A percentile compares a stretch with the other conserved stretches of the same genome.
These are phyloP conservation scores for Pseudorhombus dupliciocellatus DNA, from an alignment of 2,113 vertebrate genomes.

Conservation along the genomic window DNA sequence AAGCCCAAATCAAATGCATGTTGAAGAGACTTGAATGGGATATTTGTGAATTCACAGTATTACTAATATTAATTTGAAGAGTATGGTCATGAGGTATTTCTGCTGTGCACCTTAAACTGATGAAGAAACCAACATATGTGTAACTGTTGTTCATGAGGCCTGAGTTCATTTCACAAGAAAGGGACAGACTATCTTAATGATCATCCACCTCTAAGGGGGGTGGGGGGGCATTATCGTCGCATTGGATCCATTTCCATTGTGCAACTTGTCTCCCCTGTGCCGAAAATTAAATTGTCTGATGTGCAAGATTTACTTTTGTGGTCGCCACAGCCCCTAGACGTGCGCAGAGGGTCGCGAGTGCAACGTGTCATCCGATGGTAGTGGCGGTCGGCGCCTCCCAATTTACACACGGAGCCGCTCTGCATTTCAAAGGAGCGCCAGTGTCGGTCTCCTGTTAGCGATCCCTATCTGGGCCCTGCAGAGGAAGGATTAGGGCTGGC, in stretches of 20 bases:
- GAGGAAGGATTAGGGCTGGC: conserved; percentile 84
- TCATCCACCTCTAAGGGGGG: conserved; percentile 74
- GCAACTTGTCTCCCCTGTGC: conserved; percentile 82
- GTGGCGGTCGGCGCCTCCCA: conserved; percentile 78
- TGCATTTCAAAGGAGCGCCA: conserved; percentile 88
- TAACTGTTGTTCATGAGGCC: conserved; percentile 9
- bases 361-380: conserved; percentile 85
- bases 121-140: too few relatives aligned
- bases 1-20: not conserved
- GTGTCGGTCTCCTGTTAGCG: conserved; percentile 81
- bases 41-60: not conserved
- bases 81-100: too few relatives aligned
- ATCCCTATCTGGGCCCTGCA: conserved; percentile 83
- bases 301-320: conserved; percentile 87
- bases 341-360: conserved; percentile 81
- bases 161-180: conserved; percentile 39
- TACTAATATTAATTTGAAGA: too few relatives aligned
- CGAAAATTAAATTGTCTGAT: conserved; percentile 89
- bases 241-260: conserved; percentile 84
- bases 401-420: conserved; percentile 84
- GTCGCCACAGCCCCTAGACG: conserved; percentile 77
- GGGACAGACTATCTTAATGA: conserved; percentile 65
- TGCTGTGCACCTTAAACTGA: too few relatives aligned
- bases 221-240: conserved; percentile 84
- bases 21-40: not conserved